Conservation (phyloP, 92 coral and sea anemone genomes). For the Phenganax stokvisi region DNA sequence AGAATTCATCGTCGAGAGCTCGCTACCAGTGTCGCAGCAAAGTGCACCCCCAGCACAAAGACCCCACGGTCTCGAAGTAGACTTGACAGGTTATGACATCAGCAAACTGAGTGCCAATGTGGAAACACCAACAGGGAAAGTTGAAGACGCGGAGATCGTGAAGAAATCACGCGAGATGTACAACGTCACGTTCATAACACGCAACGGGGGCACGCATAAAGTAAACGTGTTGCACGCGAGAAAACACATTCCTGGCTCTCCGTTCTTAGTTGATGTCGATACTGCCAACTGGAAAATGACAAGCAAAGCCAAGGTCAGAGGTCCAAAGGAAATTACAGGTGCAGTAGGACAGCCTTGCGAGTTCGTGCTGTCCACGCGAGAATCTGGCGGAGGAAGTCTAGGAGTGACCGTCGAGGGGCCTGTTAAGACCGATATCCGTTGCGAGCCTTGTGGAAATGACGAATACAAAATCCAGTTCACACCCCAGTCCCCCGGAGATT, state of each 20-base stretch:
- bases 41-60: slow-evolving; percentile 71
- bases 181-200: slow-evolving; percentile 91
- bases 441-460: slow-evolving; percentile 89
- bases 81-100: slow-evolving; percentile 85
- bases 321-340: slow-evolving; percentile 92
- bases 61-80: slow-evolving; percentile 96
- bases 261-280: slow-evolving; percentile 92
- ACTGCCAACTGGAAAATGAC: slow-evolving; percentile 98
- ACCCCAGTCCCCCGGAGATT: slow-evolving; percentile 88
- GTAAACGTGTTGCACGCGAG: slow-evolving; percentile 80
- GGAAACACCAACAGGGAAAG: slow-evolving; percentile 84
- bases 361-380: slow-evolving; percentile 90
- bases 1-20: slow-evolving; percentile 37
- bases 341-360: slow-evolving; percentile 83
- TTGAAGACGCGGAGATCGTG: slow-evolving; percentile 82
- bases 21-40: slow-evolving; percentile 68
- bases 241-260: slow-evolving; percentile 88
- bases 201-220: slow-evolving; percentile 92
- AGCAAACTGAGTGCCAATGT: slow-evolving; percentile 85
- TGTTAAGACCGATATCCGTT: slow-evolving; percentile 81
- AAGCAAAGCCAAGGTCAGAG: slow-evolving; percentile 79
- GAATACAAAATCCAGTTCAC: slow-evolving; percentile 84
- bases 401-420: slow-evolving; percentile 99
- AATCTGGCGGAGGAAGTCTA: slow-evolving; percentile 97
- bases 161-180: slow-evolving; percentile 72